Percentiles rank a stretch among this genome's conserved stretches.
These are phyloP conservation scores for Pachydiplax longipennis DNA, from an alignment of 2,888 invertebrate genomes.

Conservation along the genomic window DNA sequence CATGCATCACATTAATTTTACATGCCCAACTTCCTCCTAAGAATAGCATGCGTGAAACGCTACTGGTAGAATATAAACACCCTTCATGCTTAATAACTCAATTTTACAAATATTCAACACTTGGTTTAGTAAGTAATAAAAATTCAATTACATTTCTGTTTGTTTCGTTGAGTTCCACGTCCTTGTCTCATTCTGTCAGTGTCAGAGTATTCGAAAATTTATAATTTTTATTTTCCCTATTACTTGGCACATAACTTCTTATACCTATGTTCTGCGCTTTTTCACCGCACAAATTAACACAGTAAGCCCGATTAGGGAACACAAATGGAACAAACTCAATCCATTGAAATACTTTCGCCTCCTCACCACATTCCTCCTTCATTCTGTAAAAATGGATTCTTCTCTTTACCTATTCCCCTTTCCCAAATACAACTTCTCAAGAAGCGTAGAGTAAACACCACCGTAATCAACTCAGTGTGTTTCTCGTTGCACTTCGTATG, in stretches of 20 bases:
- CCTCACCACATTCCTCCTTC: slow-evolving; percentile 54
- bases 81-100: slow-evolving; percentile 49
- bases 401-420: slow-evolving; percentile 55
- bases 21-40: slow-evolving; percentile 44
- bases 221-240: slow-evolving; percentile 57
- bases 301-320: slow-evolving; percentile 53
- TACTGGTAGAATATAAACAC: slow-evolving; percentile 29
- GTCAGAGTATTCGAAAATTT: slow-evolving; percentile 57
- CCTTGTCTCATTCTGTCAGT: slow-evolving; percentile 65
- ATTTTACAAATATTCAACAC: slow-evolving; percentile 48
- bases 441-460: slow-evolving; percentile 64
- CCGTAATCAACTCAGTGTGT: slow-evolving; percentile 57
- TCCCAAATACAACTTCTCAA: slow-evolving; percentile 60
- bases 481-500: slow-evolving; percentile 33
- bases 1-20: slow-evolving; percentile 42
- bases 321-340: slow-evolving; percentile 53
- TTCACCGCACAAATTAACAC: slow-evolving; percentile 53
- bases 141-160: slow-evolving; percentile 62
- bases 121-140: slow-evolving; percentile 49
- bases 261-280: slow-evolving; percentile 52
- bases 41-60: slow-evolving; percentile 38
- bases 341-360: slow-evolving; percentile 50
- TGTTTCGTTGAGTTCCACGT: slow-evolving; percentile 65
- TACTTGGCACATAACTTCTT: slow-evolving; percentile 54
- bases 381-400: slow-evolving; percentile 53